Evolutionary conservation across 1,140 invertebrate genomes (phyloP), one percentile per base, ranked within the genome.

Genomic region (Apis florea): DNA sequence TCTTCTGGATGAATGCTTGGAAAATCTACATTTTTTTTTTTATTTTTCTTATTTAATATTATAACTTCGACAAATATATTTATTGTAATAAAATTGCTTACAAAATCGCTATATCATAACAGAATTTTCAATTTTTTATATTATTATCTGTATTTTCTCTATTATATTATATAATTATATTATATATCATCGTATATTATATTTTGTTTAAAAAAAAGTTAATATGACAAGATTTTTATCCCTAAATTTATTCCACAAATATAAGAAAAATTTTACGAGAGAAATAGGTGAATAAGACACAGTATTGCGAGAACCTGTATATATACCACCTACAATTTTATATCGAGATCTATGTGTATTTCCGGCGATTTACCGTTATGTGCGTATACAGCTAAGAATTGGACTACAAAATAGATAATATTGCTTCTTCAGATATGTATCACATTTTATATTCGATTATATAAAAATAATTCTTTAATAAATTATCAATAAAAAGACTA

Each of bases 401-500:
- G 71, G 71, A 83, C 56, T 78, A 69, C 63, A 81, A 81, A 64
- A 58, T 51, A 59, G 71, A 68, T 79, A 81, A 83, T 81, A 81
- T 81, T 67, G 82, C 54, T 72, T n/a, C 64, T 49, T 17, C 21
- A n/a, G 53, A 59, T 59, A 21, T 24, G 54, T 47, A 53, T 59
- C 31, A 13, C 40, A 47, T 63, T 63, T 68, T 53, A 4, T 19
- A 17, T 73, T 26, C 11, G 11, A 56, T 17, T 13, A 49, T n/a
- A 17, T 8, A 1, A 49, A 54, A 31, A 80, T 67, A 24, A 51
- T 61, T 21, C 12, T 11, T 19, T 53, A 4, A 40, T 12, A 11
- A 58, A 21, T 31, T 31, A 58, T 59, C 68, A 53, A 53, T 31
- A 11, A 54, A 56, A 71, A 56, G 21, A 71, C 49, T 31, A n/a